Base-by-base conservation (phyloP, 2,888 invertebrate species). In the Scaeva pyrastri region DNA sequence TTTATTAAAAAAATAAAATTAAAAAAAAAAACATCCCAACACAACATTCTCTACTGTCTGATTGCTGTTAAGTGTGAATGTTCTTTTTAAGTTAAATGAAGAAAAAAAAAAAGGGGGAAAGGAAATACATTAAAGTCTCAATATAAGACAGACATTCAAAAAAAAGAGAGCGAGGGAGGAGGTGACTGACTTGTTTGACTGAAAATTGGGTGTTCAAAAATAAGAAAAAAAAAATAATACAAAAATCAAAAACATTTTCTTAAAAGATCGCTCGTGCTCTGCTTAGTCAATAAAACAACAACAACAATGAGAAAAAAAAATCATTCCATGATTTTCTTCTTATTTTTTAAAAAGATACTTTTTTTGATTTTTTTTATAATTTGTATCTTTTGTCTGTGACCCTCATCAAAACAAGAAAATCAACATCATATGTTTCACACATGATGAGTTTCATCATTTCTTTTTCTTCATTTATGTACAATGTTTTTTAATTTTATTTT, bases 1-100 rank as follows among this genome's bases (percentile, higher is more conserved):
- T 91, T 90, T 90, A 91, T 91, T 90, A 89, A 90, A 90, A 90
- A 84, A 71, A 62, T 52, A 45, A 66, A 50, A 58, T 60, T 19
- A 74, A 84, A 84, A 60, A 66, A 83, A 87, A 77, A 60, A 56
- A 81, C 78, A 82, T 39, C 36, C 77, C 23, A 71, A 62, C 23
- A 64, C 77, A 80, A 56, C 74, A 71, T 74, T 72, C 73, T 74
- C 81, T 78, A 80, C 78, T 88, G 85, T 88, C 66, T 76, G 80
- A 81, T 88, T 86, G 74, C 74, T 75, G 77, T 66, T 48, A 75
- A 79, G 72, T 75, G 72, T 68, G 74, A 73, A 78, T 77, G 73
- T 72, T 55, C 26, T 56, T 66, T 64, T 41, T 36, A 76, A 76
- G 52, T 66, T 55, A 52, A 82, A 58, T 39, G 31, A 31, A 2